These are phyloP conservation scores for Brachystomella parvula DNA, from an alignment of 1,140 invertebrate genomes.

Conservation along the genomic window DNA sequence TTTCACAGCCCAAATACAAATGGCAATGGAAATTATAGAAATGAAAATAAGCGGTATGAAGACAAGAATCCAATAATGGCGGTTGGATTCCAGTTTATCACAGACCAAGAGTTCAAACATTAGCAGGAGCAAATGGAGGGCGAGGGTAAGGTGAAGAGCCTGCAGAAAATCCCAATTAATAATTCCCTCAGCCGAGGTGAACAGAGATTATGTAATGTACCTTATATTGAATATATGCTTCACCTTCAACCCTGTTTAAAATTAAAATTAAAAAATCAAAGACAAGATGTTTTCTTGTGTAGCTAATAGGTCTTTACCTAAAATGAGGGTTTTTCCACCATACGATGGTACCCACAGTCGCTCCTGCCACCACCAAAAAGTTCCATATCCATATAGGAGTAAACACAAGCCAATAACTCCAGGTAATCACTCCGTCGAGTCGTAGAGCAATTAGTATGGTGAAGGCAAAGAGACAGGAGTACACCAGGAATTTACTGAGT, in stretches of 20 bases:
- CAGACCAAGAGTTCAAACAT: constrained; percentile 95
- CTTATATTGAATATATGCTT: constrained; percentile 93
- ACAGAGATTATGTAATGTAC: constrained; percentile 47
- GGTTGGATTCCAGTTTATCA: constrained; percentile 82
- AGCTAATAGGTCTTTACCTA: constrained; percentile 50
- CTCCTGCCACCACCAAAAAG: constrained; percentile 76
- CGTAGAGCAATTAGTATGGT: constrained; percentile 79
- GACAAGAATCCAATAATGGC: constrained; percentile 88
- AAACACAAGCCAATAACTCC: constrained; percentile 80
- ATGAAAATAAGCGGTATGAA: constrained; percentile 95
- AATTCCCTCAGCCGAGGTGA: background rate
- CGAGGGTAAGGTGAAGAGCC: constrained; percentile 81
- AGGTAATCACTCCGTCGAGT: constrained; percentile 74
- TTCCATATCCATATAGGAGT: constrained; percentile 96
- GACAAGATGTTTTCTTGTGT: background rate
- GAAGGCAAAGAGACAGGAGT: constrained; percentile 83
- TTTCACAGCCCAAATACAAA: constrained; percentile 96
- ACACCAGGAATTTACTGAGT: constrained; percentile 92
- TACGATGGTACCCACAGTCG: constrained; percentile 79
- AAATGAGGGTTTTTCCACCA: constrained; percentile 93
- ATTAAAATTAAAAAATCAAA: constrained; percentile 19
- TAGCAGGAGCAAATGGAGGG: constrained; percentile 82
- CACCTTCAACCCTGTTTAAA: constrained; percentile 81
- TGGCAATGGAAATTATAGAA: constrained; percentile 88
- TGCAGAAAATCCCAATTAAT: background rate